Conservation (phyloP, 2,888 invertebrate genomes). For the Parnassius glacialis region DNA sequence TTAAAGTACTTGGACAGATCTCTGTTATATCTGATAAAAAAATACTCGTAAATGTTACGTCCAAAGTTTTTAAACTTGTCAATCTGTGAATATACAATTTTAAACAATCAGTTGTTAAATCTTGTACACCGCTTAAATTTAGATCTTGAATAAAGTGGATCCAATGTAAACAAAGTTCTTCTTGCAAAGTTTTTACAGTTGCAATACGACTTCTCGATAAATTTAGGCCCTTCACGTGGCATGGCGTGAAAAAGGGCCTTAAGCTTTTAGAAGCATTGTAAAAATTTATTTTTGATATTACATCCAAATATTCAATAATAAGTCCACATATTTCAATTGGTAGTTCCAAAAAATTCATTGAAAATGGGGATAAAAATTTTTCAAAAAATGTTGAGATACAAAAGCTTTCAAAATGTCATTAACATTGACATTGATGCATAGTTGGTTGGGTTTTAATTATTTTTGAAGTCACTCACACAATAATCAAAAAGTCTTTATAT, state of each 20-base stretch:
- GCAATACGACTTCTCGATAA: slow-evolving; percentile 41
- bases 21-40: slow-evolving; percentile 40
- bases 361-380: slow-evolving; percentile 5
- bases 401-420: slow-evolving; percentile 3
- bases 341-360: slow-evolving; percentile 37
- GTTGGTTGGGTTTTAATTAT: not conserved
- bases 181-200: slow-evolving; percentile 35
- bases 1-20: slow-evolving; percentile 40
- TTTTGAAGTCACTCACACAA: no score
- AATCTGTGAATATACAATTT: slow-evolving; percentile 36
- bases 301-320: slow-evolving; percentile 37
- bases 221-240: slow-evolving; percentile 36
- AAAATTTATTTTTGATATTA: slow-evolving; percentile 37
- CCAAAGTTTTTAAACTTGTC: slow-evolving; percentile 38
- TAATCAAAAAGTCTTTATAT: no score
- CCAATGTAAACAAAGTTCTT: slow-evolving; percentile 37
- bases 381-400: slow-evolving; percentile 8
- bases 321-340: slow-evolving; percentile 39
- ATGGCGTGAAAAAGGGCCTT: slow-evolving; percentile 40
- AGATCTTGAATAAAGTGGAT: slow-evolving; percentile 38
- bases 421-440: slow-evolving; percentile 1
- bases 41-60: slow-evolving; percentile 47
- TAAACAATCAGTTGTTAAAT: slow-evolving; percentile 38
- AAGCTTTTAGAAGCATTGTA: slow-evolving; percentile 36
- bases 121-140: slow-evolving; percentile 43